Conservation (phyloP, 2,888 invertebrate species). For the Tenthredo mesomela region DNA sequence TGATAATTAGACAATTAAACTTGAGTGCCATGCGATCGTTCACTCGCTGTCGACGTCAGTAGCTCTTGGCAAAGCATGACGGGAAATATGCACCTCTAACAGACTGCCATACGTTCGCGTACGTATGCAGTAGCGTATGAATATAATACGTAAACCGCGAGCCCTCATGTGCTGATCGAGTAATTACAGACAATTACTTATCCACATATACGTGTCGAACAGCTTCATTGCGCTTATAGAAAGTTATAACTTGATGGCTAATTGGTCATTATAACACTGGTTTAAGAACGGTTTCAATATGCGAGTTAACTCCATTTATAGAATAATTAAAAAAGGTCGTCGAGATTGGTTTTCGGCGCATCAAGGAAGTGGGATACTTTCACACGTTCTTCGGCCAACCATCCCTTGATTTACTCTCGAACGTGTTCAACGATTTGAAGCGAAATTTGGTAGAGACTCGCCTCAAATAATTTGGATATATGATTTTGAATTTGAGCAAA, state of each 20-base stretch:
- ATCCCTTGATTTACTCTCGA: neutral
- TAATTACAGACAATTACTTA: conserved; percentile 43
- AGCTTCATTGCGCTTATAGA: conserved; percentile 11
- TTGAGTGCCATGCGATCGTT: conserved; percentile 34
- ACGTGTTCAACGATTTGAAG: neutral
- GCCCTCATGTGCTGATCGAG: conserved; percentile 4
- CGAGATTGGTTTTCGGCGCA: neutral
- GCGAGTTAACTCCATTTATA: neutral
- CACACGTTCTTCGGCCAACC: neutral
- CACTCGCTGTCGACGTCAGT: conserved; percentile 14
- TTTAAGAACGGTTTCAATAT: neutral
- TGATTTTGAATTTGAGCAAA: neutral
- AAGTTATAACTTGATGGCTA: conserved; percentile 3
- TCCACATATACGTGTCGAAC: conserved; percentile 13
- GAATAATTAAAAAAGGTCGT: neutral
- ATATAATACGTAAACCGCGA: conserved; percentile 21
- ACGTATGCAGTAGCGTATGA: neutral
- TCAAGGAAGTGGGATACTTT: neutral
- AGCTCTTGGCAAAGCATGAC: conserved; percentile 6
- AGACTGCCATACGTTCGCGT: conserved; percentile 1
- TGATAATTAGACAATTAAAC: conserved; percentile 50
- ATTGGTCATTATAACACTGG: neutral
- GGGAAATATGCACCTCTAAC: conserved; percentile 12
- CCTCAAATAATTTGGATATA: neutral
- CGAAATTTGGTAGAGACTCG: neutral